A percentile compares a stretch with the other conserved stretches of the same genome.
Evolutionary conservation across 2,797 vertebrate species (phyloP).

Genomic region (Telmatherina bonti): DNA sequence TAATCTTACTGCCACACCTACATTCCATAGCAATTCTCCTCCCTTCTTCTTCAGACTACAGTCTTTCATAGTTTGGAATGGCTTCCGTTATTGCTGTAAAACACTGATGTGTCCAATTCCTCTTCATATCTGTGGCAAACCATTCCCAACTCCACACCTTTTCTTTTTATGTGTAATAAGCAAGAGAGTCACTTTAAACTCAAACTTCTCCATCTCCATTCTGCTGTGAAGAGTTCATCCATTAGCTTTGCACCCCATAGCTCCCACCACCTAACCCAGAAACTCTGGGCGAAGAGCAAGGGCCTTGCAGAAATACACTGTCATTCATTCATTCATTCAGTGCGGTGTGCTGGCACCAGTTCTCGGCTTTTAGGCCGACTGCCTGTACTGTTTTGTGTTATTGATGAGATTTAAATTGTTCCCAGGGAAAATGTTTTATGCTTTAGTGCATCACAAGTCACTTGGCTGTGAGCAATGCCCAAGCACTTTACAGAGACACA

Average conservation of each 20-base stretch:
- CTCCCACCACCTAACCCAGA: constrained; percentile 76
- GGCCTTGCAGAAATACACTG: constrained; percentile 29
- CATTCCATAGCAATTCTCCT: constrained; percentile 45
- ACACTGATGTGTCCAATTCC: constrained; percentile 50
- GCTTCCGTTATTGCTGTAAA: constrained; percentile 66
- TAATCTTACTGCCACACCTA: constrained; percentile 63
- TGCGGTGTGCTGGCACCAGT: constrained; percentile 48
- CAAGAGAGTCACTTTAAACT: constrained; percentile 64
- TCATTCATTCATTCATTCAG: constrained; percentile 35
- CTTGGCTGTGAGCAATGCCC: constrained; percentile 57
- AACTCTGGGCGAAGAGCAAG: constrained; percentile 55
- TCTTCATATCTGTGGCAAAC: constrained; percentile 69
- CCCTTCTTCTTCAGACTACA: constrained; percentile 31
- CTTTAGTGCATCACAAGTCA: constrained; percentile 68
- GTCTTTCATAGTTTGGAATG: constrained; percentile 42
- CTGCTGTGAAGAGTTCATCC: constrained; percentile 79
- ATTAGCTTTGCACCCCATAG: constrained; percentile 77
- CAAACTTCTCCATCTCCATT: constrained; percentile 70
- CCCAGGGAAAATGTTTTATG: constrained; percentile 67
- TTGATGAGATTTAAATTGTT: constrained; percentile 79
- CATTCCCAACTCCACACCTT: constrained; percentile 66
- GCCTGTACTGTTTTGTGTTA: constrained; percentile 72
- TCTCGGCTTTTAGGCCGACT: constrained; percentile 69
- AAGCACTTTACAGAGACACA: constrained; percentile 54
- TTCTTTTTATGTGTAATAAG: constrained; percentile 57